phyloP scores from a whole-genome alignment of 2,113 vertebrate species.

The Bubo scandiacus region DNA sequence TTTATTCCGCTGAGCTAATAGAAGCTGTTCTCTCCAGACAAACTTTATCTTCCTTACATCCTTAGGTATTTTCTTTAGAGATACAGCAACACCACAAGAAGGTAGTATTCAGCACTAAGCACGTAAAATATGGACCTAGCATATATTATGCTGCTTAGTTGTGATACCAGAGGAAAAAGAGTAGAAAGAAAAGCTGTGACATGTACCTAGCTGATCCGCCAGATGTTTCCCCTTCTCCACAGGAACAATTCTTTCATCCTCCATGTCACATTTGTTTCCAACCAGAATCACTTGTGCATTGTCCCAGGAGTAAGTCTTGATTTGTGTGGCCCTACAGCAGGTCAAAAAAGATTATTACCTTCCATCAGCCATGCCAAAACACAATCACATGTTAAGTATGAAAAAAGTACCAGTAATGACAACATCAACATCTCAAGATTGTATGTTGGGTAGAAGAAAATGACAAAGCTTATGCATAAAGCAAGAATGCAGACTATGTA shows the following conservation, averaged over 20 bases:
- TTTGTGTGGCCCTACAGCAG: slow-evolving; percentile 91
- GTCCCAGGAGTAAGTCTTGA: slow-evolving; percentile 99
- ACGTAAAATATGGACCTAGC: background rate
- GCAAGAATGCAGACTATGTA: background rate
- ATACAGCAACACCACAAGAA: background rate
- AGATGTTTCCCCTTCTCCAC: slow-evolving; percentile 91
- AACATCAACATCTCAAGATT: background rate
- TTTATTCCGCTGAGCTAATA: background rate
- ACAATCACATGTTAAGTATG: background rate
- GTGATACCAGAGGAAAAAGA: background rate
- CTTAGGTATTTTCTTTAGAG: background rate
- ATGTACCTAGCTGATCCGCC: slow-evolving; percentile 90
- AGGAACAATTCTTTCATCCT: slow-evolving; percentile 89
- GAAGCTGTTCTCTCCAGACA: background rate
- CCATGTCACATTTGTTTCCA: slow-evolving; percentile 98
- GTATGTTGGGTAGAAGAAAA: background rate
- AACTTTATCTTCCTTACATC: background rate
- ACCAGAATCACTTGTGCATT: slow-evolving; percentile 98
- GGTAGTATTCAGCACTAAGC: background rate
- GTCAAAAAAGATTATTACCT: background rate
- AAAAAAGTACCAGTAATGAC: background rate
- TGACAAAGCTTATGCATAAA: background rate
- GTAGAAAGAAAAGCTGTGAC: background rate
- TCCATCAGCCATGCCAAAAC: background rate
- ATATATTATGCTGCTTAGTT: background rate